Conservation (phyloP, 2,797 vertebrate species). For the Oryzias sinensis region DNA sequence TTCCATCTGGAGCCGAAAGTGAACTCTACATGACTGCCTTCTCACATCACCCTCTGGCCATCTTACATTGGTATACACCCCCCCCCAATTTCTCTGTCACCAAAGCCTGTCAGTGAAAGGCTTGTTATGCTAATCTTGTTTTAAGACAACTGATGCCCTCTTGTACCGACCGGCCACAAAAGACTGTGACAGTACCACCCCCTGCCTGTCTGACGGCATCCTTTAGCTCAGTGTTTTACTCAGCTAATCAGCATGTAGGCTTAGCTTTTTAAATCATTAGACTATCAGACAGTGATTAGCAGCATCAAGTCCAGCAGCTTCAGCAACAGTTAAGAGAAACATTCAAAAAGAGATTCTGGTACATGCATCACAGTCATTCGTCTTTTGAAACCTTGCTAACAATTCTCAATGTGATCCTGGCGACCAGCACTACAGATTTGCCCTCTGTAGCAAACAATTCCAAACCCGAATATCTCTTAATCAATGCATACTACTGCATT, state of each 20-base stretch:
- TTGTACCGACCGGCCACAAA: constrained; percentile 62
- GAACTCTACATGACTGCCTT: constrained; percentile 71
- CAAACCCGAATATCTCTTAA: no score
- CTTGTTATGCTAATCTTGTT: constrained; percentile 82
- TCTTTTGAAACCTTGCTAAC: no score
- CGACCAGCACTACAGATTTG: no score
- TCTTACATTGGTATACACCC: constrained; percentile 26
- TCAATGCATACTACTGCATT: no score
- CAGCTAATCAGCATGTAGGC: constrained; percentile 32
- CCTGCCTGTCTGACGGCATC: constrained; percentile 30
- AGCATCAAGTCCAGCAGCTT: constrained; percentile 5
- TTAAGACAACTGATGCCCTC: constrained; percentile 57
- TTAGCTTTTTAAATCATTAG: constrained; percentile 48
- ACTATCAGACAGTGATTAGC: constrained; percentile 49
- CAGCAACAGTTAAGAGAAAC: constrained; percentile 2
- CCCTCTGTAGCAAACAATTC: no score
- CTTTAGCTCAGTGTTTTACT: constrained; percentile 39
- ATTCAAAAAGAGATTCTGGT: not conserved
- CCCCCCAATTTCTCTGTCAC: constrained; percentile 47
- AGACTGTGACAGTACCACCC: constrained; percentile 42
- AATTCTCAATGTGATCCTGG: no score
- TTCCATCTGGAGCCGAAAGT: constrained; percentile 95
- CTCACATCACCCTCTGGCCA: constrained; percentile 51
- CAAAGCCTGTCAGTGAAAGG: constrained; percentile 59
- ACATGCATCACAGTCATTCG: not conserved